phyloP scores from a whole-genome alignment of 1,140 invertebrate genomes.

The Antheraea pernyi region DNA sequence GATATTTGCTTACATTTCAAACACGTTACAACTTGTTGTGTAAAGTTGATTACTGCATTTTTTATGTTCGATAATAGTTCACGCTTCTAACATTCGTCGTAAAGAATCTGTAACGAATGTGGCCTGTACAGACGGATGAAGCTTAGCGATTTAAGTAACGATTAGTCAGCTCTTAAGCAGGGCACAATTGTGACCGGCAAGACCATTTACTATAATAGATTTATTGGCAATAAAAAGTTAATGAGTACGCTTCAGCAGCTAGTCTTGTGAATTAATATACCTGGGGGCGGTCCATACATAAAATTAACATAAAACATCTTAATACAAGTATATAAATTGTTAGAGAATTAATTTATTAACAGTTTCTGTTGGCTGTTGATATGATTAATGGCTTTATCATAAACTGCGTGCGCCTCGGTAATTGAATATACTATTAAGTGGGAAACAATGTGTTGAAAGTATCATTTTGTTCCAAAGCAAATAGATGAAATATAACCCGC shows the following conservation, averaged over 20 bases:
- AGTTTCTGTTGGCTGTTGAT: constrained; percentile 28
- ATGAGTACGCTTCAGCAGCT: constrained; percentile 39
- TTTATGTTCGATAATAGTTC: not conserved
- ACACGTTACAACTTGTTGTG: too few species aligned
- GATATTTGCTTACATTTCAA: too few species aligned
- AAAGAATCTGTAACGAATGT: constrained; percentile 23
- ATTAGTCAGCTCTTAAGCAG: constrained; percentile 46
- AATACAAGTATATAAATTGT: constrained; percentile 62
- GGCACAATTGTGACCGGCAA: constrained; percentile 38
- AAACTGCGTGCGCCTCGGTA: not conserved
- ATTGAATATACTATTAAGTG: not conserved
- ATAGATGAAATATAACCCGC: not conserved
- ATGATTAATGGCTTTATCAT: constrained; percentile 35
- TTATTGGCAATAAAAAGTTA: constrained; percentile 59
- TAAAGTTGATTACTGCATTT: too few species aligned
- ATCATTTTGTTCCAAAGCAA: not conserved
- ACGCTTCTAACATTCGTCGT: constrained; percentile 21
- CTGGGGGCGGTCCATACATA: constrained; percentile 52
- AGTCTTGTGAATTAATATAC: constrained; percentile 42
- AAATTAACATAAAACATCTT: constrained; percentile 67
- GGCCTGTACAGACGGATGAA: constrained; percentile 38
- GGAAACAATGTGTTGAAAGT: not conserved
- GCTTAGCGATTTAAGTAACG: constrained; percentile 47
- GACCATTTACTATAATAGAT: constrained; percentile 47
- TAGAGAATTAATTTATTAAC: constrained; percentile 55